These are phyloP conservation scores for Petrocephalus zakoni DNA, from an alignment of 2,113 vertebrate species.

Conservation along the genomic window DNA sequence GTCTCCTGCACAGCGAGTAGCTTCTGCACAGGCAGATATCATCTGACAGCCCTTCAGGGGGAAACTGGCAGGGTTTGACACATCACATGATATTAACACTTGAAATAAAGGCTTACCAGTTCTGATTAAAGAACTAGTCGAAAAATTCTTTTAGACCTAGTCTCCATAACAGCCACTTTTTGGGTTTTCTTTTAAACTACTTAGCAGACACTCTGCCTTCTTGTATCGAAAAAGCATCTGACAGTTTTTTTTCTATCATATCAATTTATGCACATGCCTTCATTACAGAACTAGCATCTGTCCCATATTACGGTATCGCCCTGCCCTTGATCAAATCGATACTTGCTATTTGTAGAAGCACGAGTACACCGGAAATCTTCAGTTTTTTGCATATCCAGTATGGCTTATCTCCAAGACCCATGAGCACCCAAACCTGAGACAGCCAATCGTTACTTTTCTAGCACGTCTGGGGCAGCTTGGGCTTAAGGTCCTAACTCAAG, in stretches of 20 bases:
- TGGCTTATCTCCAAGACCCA: no score
- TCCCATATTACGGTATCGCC: not conserved
- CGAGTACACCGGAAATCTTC: no score
- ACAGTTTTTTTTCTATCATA: not conserved
- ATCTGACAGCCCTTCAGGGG: not conserved
- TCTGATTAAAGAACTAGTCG: not conserved
- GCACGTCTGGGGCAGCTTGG: not conserved
- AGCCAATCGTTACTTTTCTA: not conserved
- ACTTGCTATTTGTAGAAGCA: not conserved
- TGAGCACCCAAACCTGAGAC: not conserved
- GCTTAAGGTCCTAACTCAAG: not conserved
- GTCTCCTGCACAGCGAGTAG: not conserved
- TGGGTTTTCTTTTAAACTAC: not conserved
- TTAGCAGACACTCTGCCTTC: not conserved
- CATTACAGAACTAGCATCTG: not conserved
- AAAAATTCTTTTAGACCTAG: not conserved
- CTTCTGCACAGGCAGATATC: not conserved
- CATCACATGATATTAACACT: not conserved
- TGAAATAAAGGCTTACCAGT: not conserved
- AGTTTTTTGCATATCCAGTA: no score
- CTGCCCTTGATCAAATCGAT: not conserved
- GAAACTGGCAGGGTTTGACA: not conserved
- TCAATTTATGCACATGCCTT: not conserved
- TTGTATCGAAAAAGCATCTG: not conserved
- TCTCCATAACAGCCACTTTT: not conserved